Conservation (phyloP, 2,888 invertebrate species). For the Bugulina stolonifera region DNA sequence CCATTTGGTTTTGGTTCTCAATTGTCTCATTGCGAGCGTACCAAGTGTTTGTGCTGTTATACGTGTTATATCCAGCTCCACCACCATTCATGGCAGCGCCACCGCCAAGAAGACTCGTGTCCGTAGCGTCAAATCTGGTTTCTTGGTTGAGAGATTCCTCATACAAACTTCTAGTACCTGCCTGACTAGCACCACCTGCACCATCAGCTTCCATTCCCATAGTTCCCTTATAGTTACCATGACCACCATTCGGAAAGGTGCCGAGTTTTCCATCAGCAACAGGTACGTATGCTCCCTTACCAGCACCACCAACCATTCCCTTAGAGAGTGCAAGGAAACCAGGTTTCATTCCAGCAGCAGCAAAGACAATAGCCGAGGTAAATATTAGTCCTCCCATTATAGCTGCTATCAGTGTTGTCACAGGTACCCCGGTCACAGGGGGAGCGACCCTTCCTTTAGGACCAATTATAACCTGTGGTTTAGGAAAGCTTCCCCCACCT, state of each 20-base stretch:
- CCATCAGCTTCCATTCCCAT: conserved; percentile 16
- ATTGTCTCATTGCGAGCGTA: conserved; percentile 15
- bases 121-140: conserved; percentile 34
- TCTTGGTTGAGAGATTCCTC: conserved; percentile 30
- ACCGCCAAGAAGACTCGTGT: conserved; percentile 32
- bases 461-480: background rate
- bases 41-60: conserved; percentile 12
- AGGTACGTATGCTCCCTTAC: background rate
- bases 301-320: conserved; percentile 15
- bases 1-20: conserved; percentile 15
- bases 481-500: background rate
- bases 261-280: conserved; percentile 18
- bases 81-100: conserved; percentile 28
- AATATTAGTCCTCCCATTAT: conserved; percentile 33
- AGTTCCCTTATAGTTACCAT: background rate
- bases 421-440: conserved; percentile 34
- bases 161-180: conserved; percentile 13
- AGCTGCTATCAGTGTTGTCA: conserved; percentile 35
- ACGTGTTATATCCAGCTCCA: conserved; percentile 27
- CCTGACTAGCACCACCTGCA: conserved; percentile 23
- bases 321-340: conserved; percentile 28
- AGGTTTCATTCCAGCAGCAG: conserved; percentile 35
- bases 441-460: background rate
- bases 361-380: conserved; percentile 33
- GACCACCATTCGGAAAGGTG: conserved; percentile 12